phyloP scores from a whole-genome alignment of 2,888 invertebrate species.

The Caenorhabditis afra region DNA sequence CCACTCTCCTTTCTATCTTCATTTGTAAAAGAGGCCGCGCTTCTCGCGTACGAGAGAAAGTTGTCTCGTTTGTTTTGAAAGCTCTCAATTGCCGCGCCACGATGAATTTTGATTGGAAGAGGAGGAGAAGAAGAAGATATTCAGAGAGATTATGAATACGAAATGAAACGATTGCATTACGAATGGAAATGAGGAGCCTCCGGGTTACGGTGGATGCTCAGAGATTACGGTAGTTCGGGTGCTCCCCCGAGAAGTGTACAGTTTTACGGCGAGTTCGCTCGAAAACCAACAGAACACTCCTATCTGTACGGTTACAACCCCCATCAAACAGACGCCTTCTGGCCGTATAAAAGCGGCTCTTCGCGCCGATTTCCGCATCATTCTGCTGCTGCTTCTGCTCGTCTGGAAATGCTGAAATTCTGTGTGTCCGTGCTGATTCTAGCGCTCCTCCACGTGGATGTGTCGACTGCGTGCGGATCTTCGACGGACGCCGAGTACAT shows the following conservation, averaged over 20 bases:
- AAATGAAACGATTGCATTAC: neutral
- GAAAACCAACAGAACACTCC: conserved; percentile 55
- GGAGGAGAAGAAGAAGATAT: conserved; percentile 15
- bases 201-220: neutral
- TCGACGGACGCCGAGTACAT: conserved; percentile 64
- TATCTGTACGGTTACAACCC: conserved; percentile 53
- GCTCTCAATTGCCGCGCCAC: conserved; percentile 26
- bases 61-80: conserved; percentile 54
- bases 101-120: conserved; percentile 50
- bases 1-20: conserved; percentile 6
- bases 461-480: conserved; percentile 40
- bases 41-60: conserved; percentile 36
- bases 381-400: neutral
- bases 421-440: neutral
- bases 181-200: neutral
- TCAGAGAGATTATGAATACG: conserved; percentile 5
- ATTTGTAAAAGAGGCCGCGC: neutral
- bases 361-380: neutral
- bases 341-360: conserved; percentile 20
- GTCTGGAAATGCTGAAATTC: conserved; percentile 34
- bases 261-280: neutral
- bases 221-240: no score
- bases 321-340: conserved; percentile 28
- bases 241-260: no score
- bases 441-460: conserved; percentile 20